Evolutionary conservation across 2,888 invertebrate genomes (phyloP).

Genomic region (Sminthurides aquaticus): DNA sequence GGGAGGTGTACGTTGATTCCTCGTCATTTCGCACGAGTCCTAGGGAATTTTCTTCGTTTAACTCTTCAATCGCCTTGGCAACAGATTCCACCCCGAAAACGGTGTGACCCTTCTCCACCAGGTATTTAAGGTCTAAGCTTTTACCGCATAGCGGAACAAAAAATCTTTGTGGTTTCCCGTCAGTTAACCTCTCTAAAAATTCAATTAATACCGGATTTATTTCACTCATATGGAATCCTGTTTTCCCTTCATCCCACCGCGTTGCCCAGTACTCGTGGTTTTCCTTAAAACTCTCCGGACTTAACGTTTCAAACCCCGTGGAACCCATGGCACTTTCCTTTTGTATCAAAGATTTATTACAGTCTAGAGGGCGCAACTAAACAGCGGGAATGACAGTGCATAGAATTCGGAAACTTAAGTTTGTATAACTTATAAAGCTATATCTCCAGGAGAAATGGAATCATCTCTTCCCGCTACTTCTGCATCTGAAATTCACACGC

Average conservation of each 20-base stretch:
- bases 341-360: no score
- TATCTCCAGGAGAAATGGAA: no score
- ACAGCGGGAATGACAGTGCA: no score
- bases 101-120: slow-evolving; percentile 23
- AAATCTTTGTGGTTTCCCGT: slow-evolving; percentile 16
- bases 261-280: slow-evolving; percentile 34
- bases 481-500: no score
- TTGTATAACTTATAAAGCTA: no score
- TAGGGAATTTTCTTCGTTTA: slow-evolving; percentile 22
- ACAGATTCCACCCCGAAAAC: slow-evolving; percentile 33
- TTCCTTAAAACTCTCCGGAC: not conserved
- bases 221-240: slow-evolving; percentile 30
- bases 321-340: no score
- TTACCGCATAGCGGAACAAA: slow-evolving; percentile 37
- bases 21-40: slow-evolving; percentile 19
- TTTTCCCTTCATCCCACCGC: slow-evolving; percentile 33
- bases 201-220: slow-evolving; percentile 30
- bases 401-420: no score
- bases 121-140: slow-evolving; percentile 26
- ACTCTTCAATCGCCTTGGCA: slow-evolving; percentile 25
- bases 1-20: slow-evolving; percentile 14
- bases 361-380: no score
- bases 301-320: no score
- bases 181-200: slow-evolving; percentile 15
- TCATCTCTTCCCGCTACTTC: no score